Base-by-base conservation (phyloP, 1,140 invertebrate species). In the Lasaia peninsularis region DNA sequence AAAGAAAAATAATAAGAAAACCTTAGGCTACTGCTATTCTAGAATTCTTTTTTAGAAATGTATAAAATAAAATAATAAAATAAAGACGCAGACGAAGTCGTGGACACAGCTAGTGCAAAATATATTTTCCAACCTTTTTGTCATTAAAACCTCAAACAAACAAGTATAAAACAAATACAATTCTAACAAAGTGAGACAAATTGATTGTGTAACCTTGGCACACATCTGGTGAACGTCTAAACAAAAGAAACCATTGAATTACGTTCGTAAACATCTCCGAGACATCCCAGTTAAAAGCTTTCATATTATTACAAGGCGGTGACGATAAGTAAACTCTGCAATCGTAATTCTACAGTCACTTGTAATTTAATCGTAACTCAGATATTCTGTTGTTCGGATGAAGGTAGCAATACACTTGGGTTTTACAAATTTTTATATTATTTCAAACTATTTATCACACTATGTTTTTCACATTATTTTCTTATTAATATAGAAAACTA, bases 181-280 rank as follows among this genome's bases (percentile, higher is more conserved):
- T 44, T 44, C 14, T 44, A 44, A 44, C 37, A 20, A 44, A 44
- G 14, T 3, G 37, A 44, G 40, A 44, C 14, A 40, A 52, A 52
- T 52, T 32, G 21, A 52, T 24, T n/a, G 50, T 32, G 21, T 18
- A 44, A 44, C 50, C 50, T 52, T 52, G 21, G 28, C 21, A 52
- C n/a, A 52, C 50, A 52, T 33, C 14, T 20, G 24, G 31, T 14
- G 24, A 32, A 52, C 21, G 12, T 24, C 11, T 52, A 28, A 28
- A 52, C 50, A 32, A 51, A 51, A 52, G 24, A 28, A 24, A 14
- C 20, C 18, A 18, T 44, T 20, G 40, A 44, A 44, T 44, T 44
- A 44, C 40, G 4, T 44, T 44, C 40, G 18, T 18, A 44, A 44
- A 44, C 40, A 44, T 20, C 18, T 8, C 16, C 14, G 16, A 44